Percentiles rank a stretch among this genome's conserved stretches.
Conservation (phyloP, 1,140 invertebrate genomes). For the Solenopsis invicta region DNA sequence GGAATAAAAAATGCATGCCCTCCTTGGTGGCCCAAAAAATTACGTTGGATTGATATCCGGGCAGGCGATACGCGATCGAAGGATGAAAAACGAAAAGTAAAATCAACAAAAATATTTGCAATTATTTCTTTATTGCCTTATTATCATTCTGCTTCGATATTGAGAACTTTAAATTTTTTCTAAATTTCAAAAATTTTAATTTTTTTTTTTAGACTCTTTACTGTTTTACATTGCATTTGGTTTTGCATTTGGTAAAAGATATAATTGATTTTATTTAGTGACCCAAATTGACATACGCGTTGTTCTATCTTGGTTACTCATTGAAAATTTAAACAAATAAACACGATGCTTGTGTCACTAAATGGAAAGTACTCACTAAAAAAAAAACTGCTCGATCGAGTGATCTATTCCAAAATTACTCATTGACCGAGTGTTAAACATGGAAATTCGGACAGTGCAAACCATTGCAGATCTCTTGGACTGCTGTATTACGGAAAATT, state of each 20-base stretch:
- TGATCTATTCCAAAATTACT: background rate
- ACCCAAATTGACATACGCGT: too few species aligned
- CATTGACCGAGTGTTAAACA: background rate
- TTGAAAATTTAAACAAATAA: too few species aligned
- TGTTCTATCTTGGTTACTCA: too few species aligned
- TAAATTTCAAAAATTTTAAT: background rate
- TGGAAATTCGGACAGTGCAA: background rate
- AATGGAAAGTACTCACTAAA: too few species aligned
- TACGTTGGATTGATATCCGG: slow-evolving; percentile 98
- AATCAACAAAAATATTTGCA: background rate
- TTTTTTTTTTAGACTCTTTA: background rate
- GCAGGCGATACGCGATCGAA: slow-evolving; percentile 97
- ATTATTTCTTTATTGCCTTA: background rate
- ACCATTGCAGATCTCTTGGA: slow-evolving; percentile 96
- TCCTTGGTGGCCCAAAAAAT: slow-evolving; percentile 98
- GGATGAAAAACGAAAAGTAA: slow-evolving; percentile 97
- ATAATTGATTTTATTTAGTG: background rate
- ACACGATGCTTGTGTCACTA: too few species aligned
- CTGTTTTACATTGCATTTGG: too few species aligned
- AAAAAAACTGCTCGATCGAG: background rate
- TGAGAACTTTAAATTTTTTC: background rate
- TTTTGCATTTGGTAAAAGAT: background rate
- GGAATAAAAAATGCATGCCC: slow-evolving; percentile 97
- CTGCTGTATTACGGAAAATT: slow-evolving; percentile 98
- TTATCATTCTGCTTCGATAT: background rate